phyloP scores from a whole-genome alignment of 1,140 invertebrate species.

The Stegodyphus mimosarum region DNA sequence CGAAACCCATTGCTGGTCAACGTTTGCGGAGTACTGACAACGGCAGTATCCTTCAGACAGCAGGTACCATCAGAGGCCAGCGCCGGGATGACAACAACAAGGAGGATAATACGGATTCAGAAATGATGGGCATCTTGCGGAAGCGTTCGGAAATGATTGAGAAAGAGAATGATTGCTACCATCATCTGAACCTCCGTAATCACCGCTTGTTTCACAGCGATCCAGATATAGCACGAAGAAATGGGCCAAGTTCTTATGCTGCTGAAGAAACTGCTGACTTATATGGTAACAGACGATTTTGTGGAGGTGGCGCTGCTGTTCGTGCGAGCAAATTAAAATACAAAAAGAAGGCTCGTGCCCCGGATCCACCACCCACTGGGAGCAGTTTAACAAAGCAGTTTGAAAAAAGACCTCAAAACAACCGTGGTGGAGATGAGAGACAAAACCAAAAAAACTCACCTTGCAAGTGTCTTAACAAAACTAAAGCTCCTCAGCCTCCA shows the following conservation, averaged over 20 bases:
- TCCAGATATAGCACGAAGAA: constrained; percentile 40
- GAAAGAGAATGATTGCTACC: constrained; percentile 27
- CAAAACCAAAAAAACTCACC: neutral
- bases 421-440: neutral
- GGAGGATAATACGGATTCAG: constrained; percentile 10
- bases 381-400: constrained; percentile 1
- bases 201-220: constrained; percentile 49
- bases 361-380: constrained; percentile 37
- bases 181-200: constrained; percentile 22
- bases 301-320: constrained; percentile 17
- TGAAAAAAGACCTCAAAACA: constrained; percentile 16
- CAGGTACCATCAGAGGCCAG: constrained; percentile 77
- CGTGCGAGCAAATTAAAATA: constrained; percentile 51
- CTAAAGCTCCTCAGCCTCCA: constrained; percentile 32
- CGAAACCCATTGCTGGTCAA: constrained; percentile 73
- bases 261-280: neutral
- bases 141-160: constrained; percentile 27
- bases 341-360: constrained; percentile 50
- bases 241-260: neutral
- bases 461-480: constrained; percentile 13
- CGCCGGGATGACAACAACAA: neutral
- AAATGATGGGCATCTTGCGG: constrained; percentile 29
- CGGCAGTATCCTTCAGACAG: constrained; percentile 80
- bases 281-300: neutral
- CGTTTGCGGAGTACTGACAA: constrained; percentile 80